Base-by-base conservation (phyloP, 2,113 vertebrate species). In the Urocynchramus pylzowi region DNA sequence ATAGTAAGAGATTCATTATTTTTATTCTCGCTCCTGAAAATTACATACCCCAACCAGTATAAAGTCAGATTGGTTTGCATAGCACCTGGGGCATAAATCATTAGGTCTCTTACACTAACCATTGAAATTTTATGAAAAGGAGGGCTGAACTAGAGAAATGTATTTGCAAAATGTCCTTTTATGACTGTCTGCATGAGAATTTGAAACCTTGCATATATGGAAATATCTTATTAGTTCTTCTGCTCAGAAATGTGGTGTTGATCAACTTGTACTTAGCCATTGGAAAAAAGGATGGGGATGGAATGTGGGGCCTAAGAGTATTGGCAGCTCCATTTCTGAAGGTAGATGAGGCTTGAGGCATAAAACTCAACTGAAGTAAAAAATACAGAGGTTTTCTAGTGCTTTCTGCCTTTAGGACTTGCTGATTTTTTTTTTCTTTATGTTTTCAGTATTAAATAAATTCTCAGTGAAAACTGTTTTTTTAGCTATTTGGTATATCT, bases 41-140 rank as follows among this genome's bases (percentile, higher is more conserved):
- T 81, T 57, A 15, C 18, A 8, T 70, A 28, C 26, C 7, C 6
- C 37, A 57, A 60, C 12, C 33, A 57, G 26, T 0, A 0, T 57
- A 19, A 75, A 71, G n/a, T 67, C 61, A 71, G 57, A 30, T 30
- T 67, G 28, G 13, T 57, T 78, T 87, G 50, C 21, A 4, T 49
- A 67, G 42, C 33, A 44, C 33, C 61, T 4, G 8, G 37, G 26
- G 6, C 10, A 15, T 64, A 68, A 54, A 59, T 59, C n/a, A 57
- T 57, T 60, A 44, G 28, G 6, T 76, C 53, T 65, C 28, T 91
- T 77, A 68, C 4, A n/a, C 8, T 41, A 80, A 20, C 19, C 0
- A 2, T 56, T 89, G 71, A 77, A 56, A 59, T 90, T 8, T 47
- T 60, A 33, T 23, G 39, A 73, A 74, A 44, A 33, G 27, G 26